Evolutionary conservation across 1,140 invertebrate genomes (phyloP).

Genomic region (Palaemon carinicauda): DNA sequence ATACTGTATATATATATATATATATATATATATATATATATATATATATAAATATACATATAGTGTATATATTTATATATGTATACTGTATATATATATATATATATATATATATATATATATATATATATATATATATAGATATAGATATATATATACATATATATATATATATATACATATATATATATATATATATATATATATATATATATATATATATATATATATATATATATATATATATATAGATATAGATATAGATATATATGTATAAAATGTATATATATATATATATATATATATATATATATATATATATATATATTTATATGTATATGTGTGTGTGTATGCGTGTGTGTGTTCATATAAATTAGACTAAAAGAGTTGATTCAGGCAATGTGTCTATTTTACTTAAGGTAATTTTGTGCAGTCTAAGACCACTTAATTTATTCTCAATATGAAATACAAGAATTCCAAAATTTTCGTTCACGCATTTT

Average conservation of each 20-base stretch:
- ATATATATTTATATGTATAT: no score
- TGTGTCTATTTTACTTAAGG: no score
- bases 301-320: slow-evolving; percentile 2
- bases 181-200: not conserved
- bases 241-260: not conserved
- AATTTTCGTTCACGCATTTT: no score
- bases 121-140: not conserved
- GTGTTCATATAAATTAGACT: no score
- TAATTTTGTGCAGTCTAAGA: no score
- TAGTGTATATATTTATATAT: no score
- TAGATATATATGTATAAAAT: not conserved
- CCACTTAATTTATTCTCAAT: no score
- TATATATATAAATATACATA: not conserved
- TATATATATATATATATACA: not conserved
- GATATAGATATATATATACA: not conserved
- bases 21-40: not conserved
- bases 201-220: slow-evolving; percentile 2
- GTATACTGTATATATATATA: not conserved
- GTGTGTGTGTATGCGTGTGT: no score
- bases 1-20: not conserved
- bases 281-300: not conserved
- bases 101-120: no score
- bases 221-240: slow-evolving; percentile 2
- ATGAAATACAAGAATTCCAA: no score
- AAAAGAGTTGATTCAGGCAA: no score